Base-by-base conservation (phyloP, 2,888 invertebrate genomes). In the Esperia sulphurella region DNA sequence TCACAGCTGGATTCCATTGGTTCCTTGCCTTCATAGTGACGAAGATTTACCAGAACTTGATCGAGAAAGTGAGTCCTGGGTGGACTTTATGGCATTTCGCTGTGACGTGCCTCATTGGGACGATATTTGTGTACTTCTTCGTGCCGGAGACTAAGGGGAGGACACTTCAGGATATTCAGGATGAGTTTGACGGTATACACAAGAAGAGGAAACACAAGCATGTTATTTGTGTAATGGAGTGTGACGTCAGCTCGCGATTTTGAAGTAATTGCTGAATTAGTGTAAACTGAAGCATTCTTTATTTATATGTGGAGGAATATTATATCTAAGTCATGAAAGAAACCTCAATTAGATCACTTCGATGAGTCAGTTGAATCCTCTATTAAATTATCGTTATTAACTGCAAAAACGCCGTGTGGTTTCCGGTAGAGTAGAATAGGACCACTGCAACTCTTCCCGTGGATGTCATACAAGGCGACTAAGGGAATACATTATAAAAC, bases 1-100 rank as follows among this genome's bases (percentile, higher is more conserved):
- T 94, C n/a, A 92, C 94, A 0, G 92, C 93, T 3, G 90, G 93
- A 9, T 87, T 92, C 45, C 94, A 93, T 61, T 95, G 95, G 95
- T 80, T 91, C 10, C 73, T 93, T n/a, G 93, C 94, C 0, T 94
- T 94, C 62, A 75, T 83, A 0, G 92, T 92, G 0, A 93, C 93
- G 0, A 91, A 91, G 51, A 66, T 92, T 14, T 95, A 94, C 43
- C 91, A 92, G 55, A 91, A 92, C 50, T 77, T 95, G 58, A 78
- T 89, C 0, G 78, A 78, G 3, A 57, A 71, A 41, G 81, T 93
- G 0, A 91, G 91, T n/a, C 79, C 90, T 10, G 92, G 92, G 0
- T 92, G 91, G 72, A 91, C 94, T 0, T 92, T 95, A 55, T 93
- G 91, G 83, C 77, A 93, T 50, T 96, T 95, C 73, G 91, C 92